Base-by-base conservation (phyloP, 2,888 invertebrate genomes). In the Achlya flavicornis region DNA sequence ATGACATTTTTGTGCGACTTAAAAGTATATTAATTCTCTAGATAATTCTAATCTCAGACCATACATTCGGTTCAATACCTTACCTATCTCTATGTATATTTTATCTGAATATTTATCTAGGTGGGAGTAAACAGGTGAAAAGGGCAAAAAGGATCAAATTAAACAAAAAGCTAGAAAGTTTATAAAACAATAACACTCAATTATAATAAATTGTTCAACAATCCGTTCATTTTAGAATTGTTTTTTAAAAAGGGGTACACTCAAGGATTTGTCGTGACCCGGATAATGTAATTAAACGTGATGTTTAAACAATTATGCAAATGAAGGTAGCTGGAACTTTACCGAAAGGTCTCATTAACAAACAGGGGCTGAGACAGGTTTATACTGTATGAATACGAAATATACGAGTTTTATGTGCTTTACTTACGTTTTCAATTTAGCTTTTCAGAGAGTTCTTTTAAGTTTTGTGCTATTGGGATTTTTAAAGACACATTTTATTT, bases 261-360 rank as follows among this genome's bases (percentile, higher is more conserved):
- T 78, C 72, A 67, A 72, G 79, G 80, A 80, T 82, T 83, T 80
- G 78, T 81, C 76, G 79, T 75, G 72, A 74, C 76, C 78, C 65
- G 75, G 75, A 75, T 83, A 81, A 84, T 80, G 80, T 83, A 84
- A 84, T 85, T 82, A 83, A 83, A 84, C 78, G 83, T 83, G 79
- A 86, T 87, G 83, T 86, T 87, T 85, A 84, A 85, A 84, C 84
- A 87, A 87, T 87, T 86, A 86, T 86, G 85, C 78, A 87, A 86
- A 87, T 83, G 77, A 77, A 78, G 75, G 80, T 71, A 70, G 74
- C 71, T 70, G 78, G 80, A 84, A 84, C 78, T 82, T 81, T 76
- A 66, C 72, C 66, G 77, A 80, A 79, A 82, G 83, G 83, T 80
- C 81, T 83, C 81, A 83, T 87, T 84, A 83, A 78, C 77, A 83